phyloP scores from a whole-genome alignment of 2,797 vertebrate genomes.

The Rhincodon typus region DNA sequence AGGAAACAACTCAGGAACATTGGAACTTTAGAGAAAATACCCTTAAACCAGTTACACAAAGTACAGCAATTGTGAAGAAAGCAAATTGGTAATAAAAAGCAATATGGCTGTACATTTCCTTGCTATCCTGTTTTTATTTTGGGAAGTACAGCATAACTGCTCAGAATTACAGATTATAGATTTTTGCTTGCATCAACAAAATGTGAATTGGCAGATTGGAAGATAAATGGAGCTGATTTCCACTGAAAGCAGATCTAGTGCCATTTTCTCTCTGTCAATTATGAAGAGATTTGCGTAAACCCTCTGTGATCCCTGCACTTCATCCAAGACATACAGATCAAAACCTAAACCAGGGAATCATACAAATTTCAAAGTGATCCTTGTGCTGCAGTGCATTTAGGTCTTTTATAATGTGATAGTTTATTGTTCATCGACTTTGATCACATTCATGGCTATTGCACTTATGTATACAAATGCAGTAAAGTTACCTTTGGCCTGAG shows the following conservation, averaged over 20 bases:
- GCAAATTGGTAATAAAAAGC: neutral
- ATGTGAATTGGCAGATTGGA: neutral
- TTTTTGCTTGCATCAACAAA: neutral
- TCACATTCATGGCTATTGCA: neutral
- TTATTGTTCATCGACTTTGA: neutral
- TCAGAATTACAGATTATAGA: neutral
- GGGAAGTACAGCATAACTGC: neutral
- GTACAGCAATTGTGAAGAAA: neutral
- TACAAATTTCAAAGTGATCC: neutral
- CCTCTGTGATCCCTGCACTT: neutral
- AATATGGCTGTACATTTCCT: neutral
- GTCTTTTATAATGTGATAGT: neutral
- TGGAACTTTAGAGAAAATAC: neutral
- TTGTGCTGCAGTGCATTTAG: neutral
- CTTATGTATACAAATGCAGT: neutral
- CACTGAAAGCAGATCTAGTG: neutral
- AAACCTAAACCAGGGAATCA: neutral
- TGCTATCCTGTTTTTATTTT: neutral
- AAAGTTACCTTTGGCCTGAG: slow-evolving; percentile 49
- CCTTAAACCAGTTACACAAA: neutral
- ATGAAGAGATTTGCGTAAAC: neutral
- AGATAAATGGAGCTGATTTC: neutral
- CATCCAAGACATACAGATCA: neutral
- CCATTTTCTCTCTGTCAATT: neutral
- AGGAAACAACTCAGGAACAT: neutral